Conservation (phyloP, 1,140 invertebrate genomes). For the Trypoxylus dichotomus region DNA sequence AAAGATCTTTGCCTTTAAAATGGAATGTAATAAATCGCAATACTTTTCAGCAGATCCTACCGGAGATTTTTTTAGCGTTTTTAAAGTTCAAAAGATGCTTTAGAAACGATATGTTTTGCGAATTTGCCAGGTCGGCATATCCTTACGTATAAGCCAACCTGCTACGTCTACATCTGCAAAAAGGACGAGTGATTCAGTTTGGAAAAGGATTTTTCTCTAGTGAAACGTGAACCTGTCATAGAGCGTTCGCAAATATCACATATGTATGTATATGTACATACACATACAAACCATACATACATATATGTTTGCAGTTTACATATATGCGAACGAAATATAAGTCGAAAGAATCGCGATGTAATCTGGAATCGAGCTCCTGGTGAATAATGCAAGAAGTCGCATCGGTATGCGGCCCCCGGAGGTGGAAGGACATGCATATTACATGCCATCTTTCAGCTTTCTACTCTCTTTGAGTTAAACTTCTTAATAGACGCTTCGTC, state of each 20-base stretch:
- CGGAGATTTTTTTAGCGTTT: neutral
- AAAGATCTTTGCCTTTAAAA: neutral
- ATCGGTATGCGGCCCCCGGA: constrained; percentile 39
- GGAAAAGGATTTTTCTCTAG: constrained; percentile 9
- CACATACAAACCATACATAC: constrained; percentile 5
- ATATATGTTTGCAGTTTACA: constrained; percentile 31
- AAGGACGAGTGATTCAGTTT: constrained; percentile 12
- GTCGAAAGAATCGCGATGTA: constrained; percentile 42
- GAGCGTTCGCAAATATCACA: constrained; percentile 15
- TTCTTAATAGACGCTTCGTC: constrained; percentile 33
- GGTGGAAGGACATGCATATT: constrained; percentile 39
- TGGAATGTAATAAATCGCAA: neutral
- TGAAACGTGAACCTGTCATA: constrained; percentile 26
- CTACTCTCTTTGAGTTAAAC: constrained; percentile 34
- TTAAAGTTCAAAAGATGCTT: neutral
- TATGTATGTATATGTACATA: neutral
- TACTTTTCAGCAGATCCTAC: neutral
- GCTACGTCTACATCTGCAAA: neutral
- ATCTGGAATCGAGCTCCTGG: constrained; percentile 38
- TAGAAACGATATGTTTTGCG: neutral
- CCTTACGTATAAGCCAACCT: neutral
- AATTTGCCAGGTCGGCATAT: neutral
- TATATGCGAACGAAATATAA: constrained; percentile 35
- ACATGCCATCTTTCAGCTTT: constrained; percentile 42
- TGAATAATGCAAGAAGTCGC: constrained; percentile 41